phyloP scores from a whole-genome alignment of 2,888 invertebrate genomes.

The Tenthredo scrophulariae region DNA sequence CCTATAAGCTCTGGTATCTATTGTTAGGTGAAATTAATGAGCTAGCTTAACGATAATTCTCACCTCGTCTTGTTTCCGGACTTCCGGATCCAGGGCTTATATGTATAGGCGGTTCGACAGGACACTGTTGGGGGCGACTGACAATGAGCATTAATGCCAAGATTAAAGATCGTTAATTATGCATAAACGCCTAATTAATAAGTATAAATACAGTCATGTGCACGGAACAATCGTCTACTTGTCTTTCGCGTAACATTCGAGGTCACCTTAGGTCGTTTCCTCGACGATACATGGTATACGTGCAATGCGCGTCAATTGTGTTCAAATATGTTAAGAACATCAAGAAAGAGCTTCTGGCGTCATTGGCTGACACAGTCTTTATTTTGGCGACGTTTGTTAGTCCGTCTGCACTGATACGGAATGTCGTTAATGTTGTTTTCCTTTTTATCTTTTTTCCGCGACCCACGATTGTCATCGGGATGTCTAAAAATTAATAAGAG shows the following conservation, averaged over 20 bases:
- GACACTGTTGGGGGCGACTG: not conserved
- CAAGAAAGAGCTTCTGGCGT: not conserved
- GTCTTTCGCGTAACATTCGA: conserved; percentile 23
- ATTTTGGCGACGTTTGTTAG: not conserved
- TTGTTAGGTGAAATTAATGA: not conserved
- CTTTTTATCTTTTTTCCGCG: not conserved
- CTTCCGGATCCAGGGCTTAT: not conserved
- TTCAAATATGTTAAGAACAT: not conserved
- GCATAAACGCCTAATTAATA: not conserved
- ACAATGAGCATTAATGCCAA: not conserved
- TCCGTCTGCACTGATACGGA: not conserved
- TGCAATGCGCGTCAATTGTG: conserved; percentile 3
- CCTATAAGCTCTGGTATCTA: not conserved
- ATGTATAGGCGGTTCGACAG: not conserved
- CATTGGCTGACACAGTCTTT: not conserved
- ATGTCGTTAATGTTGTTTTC: not conserved
- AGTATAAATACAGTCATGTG: not conserved
- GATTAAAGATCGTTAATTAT: not conserved
- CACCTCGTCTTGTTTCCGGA: not conserved
- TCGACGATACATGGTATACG: not conserved
- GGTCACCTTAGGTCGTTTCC: conserved; percentile 9
- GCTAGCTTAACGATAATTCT: not conserved
- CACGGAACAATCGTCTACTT: not conserved
- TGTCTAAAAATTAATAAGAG: not conserved
- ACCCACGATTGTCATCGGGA: not conserved